Evolutionary conservation across 2,888 invertebrate genomes (phyloP), one percentile per base, ranked within the genome.

Genomic region (Idaea dimidiata): DNA sequence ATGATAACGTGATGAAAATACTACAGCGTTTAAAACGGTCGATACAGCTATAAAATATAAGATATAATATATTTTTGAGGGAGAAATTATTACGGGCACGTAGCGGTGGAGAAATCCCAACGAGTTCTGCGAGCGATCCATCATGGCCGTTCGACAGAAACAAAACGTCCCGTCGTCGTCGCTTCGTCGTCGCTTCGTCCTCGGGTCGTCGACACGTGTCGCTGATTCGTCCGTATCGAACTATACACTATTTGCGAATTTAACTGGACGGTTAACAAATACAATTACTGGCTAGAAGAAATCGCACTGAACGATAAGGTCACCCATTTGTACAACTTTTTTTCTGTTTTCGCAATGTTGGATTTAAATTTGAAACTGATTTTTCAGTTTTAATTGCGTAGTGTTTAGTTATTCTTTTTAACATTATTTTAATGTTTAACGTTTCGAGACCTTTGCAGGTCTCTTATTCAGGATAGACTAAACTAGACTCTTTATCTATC

Each of bases 141-240:
- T 84, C 84, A 84, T 72, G 61, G 68, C 68, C 73, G 14, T 75
- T 73, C 76, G 75, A 65, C 79, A 77, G 74, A 78, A 82, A 79
- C 81, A 81, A 81, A 82, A 82, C 77, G 76, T n/a, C n/a, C n/a
- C n/a, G n/a, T n/a, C n/a, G n/a, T 24, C 24, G 24, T 75, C 59
- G 59, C 16, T 33, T 18, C 33, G 33, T 24, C 24, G 24, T 75
- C 59, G 59, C 16, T 33, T 18, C 33, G 33, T 53, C 62, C 53
- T 14, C 43, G 63, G 59, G 76, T 71, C 63, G 67, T 67, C 73
- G 80, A 83, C 82, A 84, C 81, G 79, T 82, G 83, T 83, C 82
- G 78, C 75, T 75, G 79, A 75, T 75, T 74, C 73, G 74, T n/a
- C 72, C 76, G 65, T 72, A 71, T 69, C 76, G 71, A 70, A 43